These are phyloP conservation scores for Cottus gobio DNA, from an alignment of 2,113 vertebrate genomes.

Conservation along the genomic window DNA sequence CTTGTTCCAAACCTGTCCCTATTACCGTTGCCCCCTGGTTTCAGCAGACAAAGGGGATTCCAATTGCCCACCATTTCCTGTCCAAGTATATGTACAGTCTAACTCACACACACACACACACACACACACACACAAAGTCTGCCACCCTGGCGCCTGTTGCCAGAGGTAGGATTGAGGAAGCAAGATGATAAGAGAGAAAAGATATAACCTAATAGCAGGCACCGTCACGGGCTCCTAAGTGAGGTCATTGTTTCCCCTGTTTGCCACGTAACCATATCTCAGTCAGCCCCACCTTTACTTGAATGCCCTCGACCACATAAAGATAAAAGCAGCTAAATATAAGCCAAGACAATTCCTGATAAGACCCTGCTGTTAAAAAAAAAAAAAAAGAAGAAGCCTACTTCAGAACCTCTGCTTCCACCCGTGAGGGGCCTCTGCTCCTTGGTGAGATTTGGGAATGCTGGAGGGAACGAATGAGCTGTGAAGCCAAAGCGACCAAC, in stretches of 20 bases:
- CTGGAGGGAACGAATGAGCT: slow-evolving; percentile 57
- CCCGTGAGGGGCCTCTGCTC: slow-evolving; percentile 16
- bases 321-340: slow-evolving; percentile 59
- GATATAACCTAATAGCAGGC: slow-evolving; percentile 43
- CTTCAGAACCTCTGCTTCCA: slow-evolving; percentile 15
- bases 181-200: slow-evolving; percentile 6
- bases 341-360: slow-evolving; percentile 16
- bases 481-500: slow-evolving; percentile 35
- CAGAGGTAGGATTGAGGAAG: slow-evolving; percentile 28
- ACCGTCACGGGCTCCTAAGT: slow-evolving; percentile 28
- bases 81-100: slow-evolving; percentile 23
- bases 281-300: slow-evolving; percentile 20
- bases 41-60: slow-evolving; percentile 22
- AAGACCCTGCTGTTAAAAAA: slow-evolving; percentile 17
- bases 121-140: neutral
- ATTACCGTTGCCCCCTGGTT: slow-evolving; percentile 12
- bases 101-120: neutral
- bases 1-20: neutral
- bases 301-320: slow-evolving; percentile 42
- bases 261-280: slow-evolving; percentile 61
- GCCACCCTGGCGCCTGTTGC: slow-evolving; percentile 54
- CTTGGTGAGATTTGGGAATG: slow-evolving; percentile 63
- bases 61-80: slow-evolving; percentile 52
- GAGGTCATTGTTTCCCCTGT: slow-evolving; percentile 56
- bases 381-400: neutral